Evolutionary conservation across 1,140 invertebrate species (phyloP).

Genomic region (Lepidurus couesii): DNA sequence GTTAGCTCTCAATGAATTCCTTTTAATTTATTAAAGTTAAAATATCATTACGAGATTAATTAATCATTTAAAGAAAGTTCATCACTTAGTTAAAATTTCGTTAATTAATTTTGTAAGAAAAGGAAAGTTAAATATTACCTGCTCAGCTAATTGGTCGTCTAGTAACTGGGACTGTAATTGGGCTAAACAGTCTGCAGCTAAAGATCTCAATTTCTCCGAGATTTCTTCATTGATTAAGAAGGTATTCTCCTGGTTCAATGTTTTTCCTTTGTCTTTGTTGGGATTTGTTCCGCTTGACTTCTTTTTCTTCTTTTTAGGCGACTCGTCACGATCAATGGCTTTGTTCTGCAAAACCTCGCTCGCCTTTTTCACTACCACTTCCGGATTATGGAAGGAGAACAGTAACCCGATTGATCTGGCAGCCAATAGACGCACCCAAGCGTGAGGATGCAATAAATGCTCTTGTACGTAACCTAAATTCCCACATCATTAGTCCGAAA

Average conservation of each 20-base stretch:
- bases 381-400: conserved; percentile 56
- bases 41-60: no score
- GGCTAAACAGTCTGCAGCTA: conserved; percentile 64
- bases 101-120: neutral
- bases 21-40: no score
- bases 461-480: conserved; percentile 36
- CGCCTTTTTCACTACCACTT: conserved; percentile 49
- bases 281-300: conserved; percentile 25
- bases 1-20: no score
- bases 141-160: conserved; percentile 42
- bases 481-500: neutral
- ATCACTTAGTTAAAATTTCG: conserved; percentile 12
- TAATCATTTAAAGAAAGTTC: no score
- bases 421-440: conserved; percentile 67
- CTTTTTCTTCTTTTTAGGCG: conserved; percentile 30
- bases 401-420: conserved; percentile 67
- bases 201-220: conserved; percentile 54
- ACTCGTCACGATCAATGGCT: conserved; percentile 26
- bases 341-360: neutral
- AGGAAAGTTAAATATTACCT: conserved; percentile 37
- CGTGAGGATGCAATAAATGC: conserved; percentile 57
- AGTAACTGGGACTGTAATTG: conserved; percentile 57
- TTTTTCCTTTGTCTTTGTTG: conserved; percentile 4
- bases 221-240: conserved; percentile 56
- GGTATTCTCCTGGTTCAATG: conserved; percentile 18